A percentile compares a stretch with the other conserved stretches of the same genome.
phyloP scores from a whole-genome alignment of 2,113 vertebrate species.

The Oryzias melastigma region DNA sequence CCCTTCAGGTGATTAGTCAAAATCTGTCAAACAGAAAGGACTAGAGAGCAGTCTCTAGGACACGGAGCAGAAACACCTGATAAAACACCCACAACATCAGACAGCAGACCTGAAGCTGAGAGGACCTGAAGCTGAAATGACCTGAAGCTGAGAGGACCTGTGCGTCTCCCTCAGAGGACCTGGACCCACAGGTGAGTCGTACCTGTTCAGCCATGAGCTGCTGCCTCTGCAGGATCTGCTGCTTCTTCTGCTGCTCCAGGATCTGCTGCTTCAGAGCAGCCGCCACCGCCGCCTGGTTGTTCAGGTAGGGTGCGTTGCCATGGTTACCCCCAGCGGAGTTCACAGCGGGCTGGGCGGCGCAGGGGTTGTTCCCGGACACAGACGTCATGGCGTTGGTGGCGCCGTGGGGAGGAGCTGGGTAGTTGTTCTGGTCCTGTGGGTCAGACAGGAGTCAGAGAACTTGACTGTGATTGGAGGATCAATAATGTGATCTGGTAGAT shows the following conservation, averaged over 20 bases:
- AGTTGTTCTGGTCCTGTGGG: slow-evolving; percentile 85
- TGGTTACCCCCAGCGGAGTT: slow-evolving; percentile 82
- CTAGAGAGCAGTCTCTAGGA: too few species aligned
- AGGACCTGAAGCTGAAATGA: too few species aligned
- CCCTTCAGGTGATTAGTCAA: too few species aligned
- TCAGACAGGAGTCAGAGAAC: neutral
- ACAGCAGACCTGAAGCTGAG: neutral
- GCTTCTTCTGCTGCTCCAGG: slow-evolving; percentile 86
- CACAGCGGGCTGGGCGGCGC: slow-evolving; percentile 75
- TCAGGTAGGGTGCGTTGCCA: slow-evolving; percentile 80
- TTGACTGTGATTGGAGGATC: too few species aligned
- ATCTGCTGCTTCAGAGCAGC: slow-evolving; percentile 83
- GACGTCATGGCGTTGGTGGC: slow-evolving; percentile 75
- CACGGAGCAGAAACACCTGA: too few species aligned
- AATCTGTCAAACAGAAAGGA: too few species aligned
- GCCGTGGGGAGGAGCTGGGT: slow-evolving; percentile 74
- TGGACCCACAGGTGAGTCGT: neutral
- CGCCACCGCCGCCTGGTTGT: slow-evolving; percentile 82
- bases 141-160: neutral
- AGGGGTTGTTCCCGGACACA: slow-evolving; percentile 74
- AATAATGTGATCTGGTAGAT: too few species aligned
- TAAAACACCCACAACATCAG: too few species aligned
- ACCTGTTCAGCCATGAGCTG: slow-evolving; percentile 92
- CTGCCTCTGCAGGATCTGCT: slow-evolving; percentile 77
- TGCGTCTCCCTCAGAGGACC: too few species aligned